phyloP scores from a whole-genome alignment of 2,888 invertebrate species.

The Tachina grossa region DNA sequence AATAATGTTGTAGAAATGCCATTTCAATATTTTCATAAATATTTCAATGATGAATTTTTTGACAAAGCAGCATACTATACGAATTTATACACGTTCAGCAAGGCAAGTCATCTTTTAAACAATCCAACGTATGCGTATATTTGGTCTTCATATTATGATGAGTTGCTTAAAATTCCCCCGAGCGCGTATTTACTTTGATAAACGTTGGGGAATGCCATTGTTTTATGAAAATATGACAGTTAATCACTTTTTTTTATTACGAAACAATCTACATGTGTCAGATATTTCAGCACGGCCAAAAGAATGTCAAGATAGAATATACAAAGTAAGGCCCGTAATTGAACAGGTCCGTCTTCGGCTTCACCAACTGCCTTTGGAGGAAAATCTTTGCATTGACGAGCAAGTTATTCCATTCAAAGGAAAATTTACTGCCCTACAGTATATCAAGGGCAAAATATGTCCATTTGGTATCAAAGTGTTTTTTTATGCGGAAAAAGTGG shows the following conservation, averaged over 20 bases:
- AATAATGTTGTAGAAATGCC: no score
- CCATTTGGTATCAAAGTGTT: no score
- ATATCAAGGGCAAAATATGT: no score
- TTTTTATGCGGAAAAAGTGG: no score
- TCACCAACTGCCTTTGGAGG: constrained; percentile 7
- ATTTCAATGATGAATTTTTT: no score
- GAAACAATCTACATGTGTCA: constrained; percentile 35
- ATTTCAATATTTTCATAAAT: no score
- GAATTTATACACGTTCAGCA: constrained; percentile 13
- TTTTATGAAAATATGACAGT: constrained; percentile 46
- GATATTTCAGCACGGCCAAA: constrained; percentile 20
- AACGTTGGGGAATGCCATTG: neutral
- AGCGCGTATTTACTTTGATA: no score
- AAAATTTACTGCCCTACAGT: no score
- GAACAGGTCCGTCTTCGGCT: constrained; percentile 31
- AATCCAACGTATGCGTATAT: constrained; percentile 13
- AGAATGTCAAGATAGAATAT: constrained; percentile 31
- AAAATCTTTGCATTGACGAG: constrained; percentile 42
- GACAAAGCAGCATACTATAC: no score
- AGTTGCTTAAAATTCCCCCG: constrained; percentile 31
- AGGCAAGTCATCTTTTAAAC: constrained; percentile 18
- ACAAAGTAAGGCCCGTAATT: constrained; percentile 36
- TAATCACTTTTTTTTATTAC: constrained; percentile 39
- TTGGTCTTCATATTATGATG: constrained; percentile 39
- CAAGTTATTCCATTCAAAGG: constrained; percentile 4